Evolutionary conservation across 2,888 invertebrate genomes (phyloP).

Genomic region (Andrena haemorrhoa): DNA sequence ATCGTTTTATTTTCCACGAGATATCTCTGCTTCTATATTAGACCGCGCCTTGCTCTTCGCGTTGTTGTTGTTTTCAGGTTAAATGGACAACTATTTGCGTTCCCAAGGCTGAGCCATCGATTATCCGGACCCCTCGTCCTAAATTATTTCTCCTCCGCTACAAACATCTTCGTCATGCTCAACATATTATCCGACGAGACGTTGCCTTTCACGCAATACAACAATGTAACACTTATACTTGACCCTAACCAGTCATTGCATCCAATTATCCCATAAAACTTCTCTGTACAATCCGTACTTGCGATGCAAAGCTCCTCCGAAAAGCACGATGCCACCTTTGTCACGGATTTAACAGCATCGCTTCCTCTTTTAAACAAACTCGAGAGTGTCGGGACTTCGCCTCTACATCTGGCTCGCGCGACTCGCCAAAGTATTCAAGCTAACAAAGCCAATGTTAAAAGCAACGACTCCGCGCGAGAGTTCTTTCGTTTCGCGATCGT

Average conservation of each 20-base stretch:
- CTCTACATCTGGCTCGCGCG: background rate
- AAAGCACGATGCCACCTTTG: background rate
- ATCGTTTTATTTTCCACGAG: background rate
- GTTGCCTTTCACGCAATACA: background rate
- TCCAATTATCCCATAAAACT: background rate
- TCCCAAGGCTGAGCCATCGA: conserved; percentile 11
- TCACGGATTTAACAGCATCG: background rate
- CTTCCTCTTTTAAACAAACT: background rate
- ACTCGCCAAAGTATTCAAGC: background rate
- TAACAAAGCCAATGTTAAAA: background rate
- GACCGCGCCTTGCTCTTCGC: background rate
- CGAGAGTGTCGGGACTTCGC: background rate
- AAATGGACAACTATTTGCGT: conserved; percentile 14
- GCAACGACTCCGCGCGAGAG: background rate
- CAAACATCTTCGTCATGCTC: conserved; percentile 36
- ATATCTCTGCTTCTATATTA: conserved; percentile 2
- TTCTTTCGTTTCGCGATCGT: background rate
- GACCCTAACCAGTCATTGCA: background rate
- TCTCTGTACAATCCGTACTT: background rate
- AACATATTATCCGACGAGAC: conserved; percentile 30
- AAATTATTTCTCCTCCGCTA: conserved; percentile 26
- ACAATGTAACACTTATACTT: conserved; percentile 23
- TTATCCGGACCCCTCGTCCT: conserved; percentile 19
- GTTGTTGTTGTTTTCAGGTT: background rate
- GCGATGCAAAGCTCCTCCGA: too few species aligned